Percentiles rank a stretch among this genome's conserved stretches.
Conservation (phyloP, 2,113 vertebrate species). For the Zosterops lateralis region DNA sequence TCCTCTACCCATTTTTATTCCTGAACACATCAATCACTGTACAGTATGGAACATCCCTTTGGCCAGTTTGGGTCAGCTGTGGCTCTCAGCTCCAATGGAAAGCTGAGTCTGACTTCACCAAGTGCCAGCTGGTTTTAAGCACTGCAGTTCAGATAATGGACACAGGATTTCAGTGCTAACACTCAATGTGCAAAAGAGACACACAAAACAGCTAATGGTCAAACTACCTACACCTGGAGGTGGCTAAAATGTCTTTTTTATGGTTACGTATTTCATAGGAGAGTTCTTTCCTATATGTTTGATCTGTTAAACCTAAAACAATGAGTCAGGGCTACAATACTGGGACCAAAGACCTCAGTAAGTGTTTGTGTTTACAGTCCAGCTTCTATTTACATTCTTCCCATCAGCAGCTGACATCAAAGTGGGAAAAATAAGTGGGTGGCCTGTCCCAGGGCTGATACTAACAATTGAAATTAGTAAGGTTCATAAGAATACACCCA, state of each 20-base stretch:
- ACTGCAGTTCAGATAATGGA: background rate
- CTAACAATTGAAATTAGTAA: background rate
- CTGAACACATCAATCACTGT: background rate
- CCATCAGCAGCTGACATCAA: conserved; percentile 17
- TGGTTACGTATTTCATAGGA: background rate
- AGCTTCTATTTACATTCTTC: background rate
- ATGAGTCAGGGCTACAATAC: background rate
- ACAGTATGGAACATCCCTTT: background rate
- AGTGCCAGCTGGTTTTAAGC: background rate
- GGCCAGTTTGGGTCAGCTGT: background rate
- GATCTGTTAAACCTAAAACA: background rate
- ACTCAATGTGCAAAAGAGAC: background rate
- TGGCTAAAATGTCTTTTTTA: background rate
- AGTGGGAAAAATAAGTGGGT: conserved; percentile 14
- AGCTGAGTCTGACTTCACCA: background rate
- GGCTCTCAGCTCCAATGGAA: background rate
- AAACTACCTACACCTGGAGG: background rate
- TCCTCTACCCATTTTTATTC: background rate
- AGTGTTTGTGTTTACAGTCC: background rate
- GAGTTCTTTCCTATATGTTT: background rate
- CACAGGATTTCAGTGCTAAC: background rate
- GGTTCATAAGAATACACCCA: background rate
- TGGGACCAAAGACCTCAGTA: background rate
- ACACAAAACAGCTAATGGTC: background rate
- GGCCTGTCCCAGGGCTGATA: background rate